These are phyloP conservation scores for Picathartes gymnocephalus DNA, from an alignment of 2,113 vertebrate species.

Conservation along the genomic window DNA sequence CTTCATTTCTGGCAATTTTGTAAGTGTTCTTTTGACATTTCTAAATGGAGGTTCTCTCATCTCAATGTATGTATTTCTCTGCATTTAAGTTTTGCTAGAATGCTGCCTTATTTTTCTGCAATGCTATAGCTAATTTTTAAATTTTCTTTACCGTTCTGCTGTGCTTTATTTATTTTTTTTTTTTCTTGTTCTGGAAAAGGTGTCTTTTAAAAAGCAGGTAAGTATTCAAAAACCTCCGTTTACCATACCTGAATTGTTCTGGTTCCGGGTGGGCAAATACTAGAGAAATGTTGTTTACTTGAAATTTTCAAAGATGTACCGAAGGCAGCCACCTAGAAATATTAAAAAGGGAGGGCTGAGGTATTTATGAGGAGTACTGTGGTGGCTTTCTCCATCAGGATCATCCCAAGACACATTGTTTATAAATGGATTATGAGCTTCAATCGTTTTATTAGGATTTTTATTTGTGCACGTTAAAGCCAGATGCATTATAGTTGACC, in stretches of 20 bases:
- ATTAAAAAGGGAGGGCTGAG: background rate
- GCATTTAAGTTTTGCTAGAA: background rate
- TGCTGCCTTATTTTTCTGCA: background rate
- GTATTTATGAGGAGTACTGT: background rate
- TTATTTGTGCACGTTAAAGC: conserved; percentile 10
- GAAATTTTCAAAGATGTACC: background rate
- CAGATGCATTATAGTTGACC: background rate
- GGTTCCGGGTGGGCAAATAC: background rate
- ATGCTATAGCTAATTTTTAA: background rate
- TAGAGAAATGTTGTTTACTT: background rate
- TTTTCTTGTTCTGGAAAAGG: background rate
- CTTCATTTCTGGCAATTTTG: background rate
- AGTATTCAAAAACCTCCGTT: background rate
- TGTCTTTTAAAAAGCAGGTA: background rate
- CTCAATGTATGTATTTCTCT: background rate
- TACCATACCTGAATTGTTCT: background rate
- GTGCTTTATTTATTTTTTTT: too few relatives aligned
- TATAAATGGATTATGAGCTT: conserved; percentile 46
- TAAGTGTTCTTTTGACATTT: background rate
- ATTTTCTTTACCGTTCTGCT: background rate
- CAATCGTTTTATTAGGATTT: conserved; percentile 27
- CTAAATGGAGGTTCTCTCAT: background rate
- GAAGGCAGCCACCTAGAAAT: background rate
- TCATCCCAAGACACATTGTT: conserved; percentile 27
- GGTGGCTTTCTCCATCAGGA: background rate